Evolutionary conservation across 1,140 invertebrate species (phyloP), one percentile per base, ranked within the genome.

Genomic region (Drosophila asahinai): DNA sequence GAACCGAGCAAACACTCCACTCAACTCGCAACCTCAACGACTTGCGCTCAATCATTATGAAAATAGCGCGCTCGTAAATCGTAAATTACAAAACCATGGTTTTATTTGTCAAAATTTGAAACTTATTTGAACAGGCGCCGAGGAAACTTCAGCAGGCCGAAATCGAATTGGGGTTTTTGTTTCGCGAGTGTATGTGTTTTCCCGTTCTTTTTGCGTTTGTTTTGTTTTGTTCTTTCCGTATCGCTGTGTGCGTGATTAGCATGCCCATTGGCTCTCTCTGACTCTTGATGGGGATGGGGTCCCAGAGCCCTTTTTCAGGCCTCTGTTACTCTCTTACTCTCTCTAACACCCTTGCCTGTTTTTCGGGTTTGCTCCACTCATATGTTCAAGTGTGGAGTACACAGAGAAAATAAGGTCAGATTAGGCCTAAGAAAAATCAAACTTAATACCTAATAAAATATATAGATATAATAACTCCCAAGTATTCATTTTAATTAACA

Each of bases 31-130:
- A 30, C 52, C 22, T 38, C 14, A 36, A 57, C 61, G 54, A 47
- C 54, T 68, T 43, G 42, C 66, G 63, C 83, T 83, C 83, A 87
- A 87, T 83, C 83, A 74, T 81, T 68, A 87, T 87, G 80, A 77
- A 81, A 76, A 81, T 58, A 49, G 68, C 60, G 30, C 19, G 27
- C 64, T 66, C 58, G 63, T 22, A 63, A 62, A 25, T 91, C 87
- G 91, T 92, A 91, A 92, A 92, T 91, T 80, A 92, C 82, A 83
- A 84, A 86, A 89, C 77, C 84, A 92, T 89, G 91, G 86, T 92
- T 92, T 92, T 92, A 79, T 92, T 92, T 92, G 91, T 92, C 91
- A 92, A 92, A 92, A 92, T 92, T 91, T 92, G 91, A 92, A 92
- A 92, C 91, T 91, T 92, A 92, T 92, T 92, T 92, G 81, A 92